A percentile compares a stretch with the other conserved stretches of the same genome.
Evolutionary conservation across 2,888 invertebrate species (phyloP).

Genomic region (Meteorus colon): DNA sequence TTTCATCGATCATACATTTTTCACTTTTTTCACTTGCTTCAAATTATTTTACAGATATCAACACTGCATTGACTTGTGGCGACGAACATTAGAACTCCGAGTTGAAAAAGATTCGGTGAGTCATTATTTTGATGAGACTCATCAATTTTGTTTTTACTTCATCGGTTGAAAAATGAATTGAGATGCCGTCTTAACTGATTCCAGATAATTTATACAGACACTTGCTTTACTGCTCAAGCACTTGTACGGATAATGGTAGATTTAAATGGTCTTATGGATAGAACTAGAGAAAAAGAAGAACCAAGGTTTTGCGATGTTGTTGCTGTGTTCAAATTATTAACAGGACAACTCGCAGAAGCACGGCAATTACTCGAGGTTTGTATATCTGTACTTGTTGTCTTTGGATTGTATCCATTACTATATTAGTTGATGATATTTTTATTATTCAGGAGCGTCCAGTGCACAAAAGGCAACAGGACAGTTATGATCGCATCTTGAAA

Average conservation of each 20-base stretch:
- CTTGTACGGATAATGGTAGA: slow-evolving; percentile 89
- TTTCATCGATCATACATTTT: neutral
- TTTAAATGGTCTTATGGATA: slow-evolving; percentile 76
- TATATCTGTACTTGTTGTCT: slow-evolving; percentile 7
- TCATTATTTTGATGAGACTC: neutral
- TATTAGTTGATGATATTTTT: slow-evolving; percentile 31
- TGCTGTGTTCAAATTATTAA: slow-evolving; percentile 81
- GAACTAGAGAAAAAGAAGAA: slow-evolving; percentile 74
- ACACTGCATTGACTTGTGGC: slow-evolving; percentile 91
- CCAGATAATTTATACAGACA: slow-evolving; percentile 80
- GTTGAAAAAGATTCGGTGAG: slow-evolving; percentile 85
- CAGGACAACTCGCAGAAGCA: slow-evolving; percentile 76
- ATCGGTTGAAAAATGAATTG: neutral
- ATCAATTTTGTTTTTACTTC: too few relatives aligned
- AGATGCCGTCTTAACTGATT: slow-evolving; percentile 37
- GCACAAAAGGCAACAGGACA: slow-evolving; percentile 85
- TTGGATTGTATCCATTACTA: slow-evolving; percentile 16
- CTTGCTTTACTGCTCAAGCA: slow-evolving; percentile 90
- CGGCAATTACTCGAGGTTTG: slow-evolving; percentile 72
- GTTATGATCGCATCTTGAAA: slow-evolving; percentile 86
- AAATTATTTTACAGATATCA: slow-evolving; percentile 76
- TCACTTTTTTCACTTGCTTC: slow-evolving; percentile 20
- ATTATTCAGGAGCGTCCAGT: slow-evolving; percentile 79
- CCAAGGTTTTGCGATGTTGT: slow-evolving; percentile 82
- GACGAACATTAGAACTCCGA: slow-evolving; percentile 86